phyloP scores from a whole-genome alignment of 2,888 invertebrate genomes.

The Chironomus riparius region DNA sequence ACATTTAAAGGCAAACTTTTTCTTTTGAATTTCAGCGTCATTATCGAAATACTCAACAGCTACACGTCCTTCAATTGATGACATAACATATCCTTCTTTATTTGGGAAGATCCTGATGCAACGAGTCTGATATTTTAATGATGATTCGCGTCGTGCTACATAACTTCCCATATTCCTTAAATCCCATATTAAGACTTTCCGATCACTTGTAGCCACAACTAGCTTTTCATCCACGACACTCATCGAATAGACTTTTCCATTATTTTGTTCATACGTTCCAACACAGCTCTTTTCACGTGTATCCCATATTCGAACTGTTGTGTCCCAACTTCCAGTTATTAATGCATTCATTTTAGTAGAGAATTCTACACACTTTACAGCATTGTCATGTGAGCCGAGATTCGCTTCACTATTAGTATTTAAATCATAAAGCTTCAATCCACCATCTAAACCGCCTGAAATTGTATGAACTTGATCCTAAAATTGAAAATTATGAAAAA shows the following conservation, averaged over 20 bases:
- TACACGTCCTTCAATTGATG: constrained; percentile 95
- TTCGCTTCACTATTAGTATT: constrained; percentile 76
- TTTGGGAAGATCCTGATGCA: constrained; percentile 81
- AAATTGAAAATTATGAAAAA: constrained; percentile 29
- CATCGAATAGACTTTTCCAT: constrained; percentile 86
- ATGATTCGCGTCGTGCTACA: constrained; percentile 89
- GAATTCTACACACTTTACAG: constrained; percentile 90
- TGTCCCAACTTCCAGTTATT: constrained; percentile 95
- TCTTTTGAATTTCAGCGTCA: constrained; percentile 92
- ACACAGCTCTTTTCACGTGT: constrained; percentile 74
- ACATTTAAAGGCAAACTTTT: constrained; percentile 98
- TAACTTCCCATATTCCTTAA: constrained; percentile 90
- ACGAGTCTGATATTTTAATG: constrained; percentile 94
- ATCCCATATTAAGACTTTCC: constrained; percentile 96
- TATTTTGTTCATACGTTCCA: constrained; percentile 75
- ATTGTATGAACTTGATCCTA: constrained; percentile 94
- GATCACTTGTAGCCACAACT: constrained; percentile 90
- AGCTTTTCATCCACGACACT: constrained; percentile 90
- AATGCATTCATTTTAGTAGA: constrained; percentile 82
- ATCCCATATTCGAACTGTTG: constrained; percentile 92
- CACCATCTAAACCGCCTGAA: constrained; percentile 88
- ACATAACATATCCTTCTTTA: constrained; percentile 90
- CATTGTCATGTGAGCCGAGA: constrained; percentile 80
- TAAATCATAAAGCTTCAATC: constrained; percentile 86
- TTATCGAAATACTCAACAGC: constrained; percentile 97